A percentile compares a stretch with the other conserved stretches of the same genome.
phyloP scores from a whole-genome alignment of 1,140 invertebrate species.

The Caenorhabditis tropicalis region DNA sequence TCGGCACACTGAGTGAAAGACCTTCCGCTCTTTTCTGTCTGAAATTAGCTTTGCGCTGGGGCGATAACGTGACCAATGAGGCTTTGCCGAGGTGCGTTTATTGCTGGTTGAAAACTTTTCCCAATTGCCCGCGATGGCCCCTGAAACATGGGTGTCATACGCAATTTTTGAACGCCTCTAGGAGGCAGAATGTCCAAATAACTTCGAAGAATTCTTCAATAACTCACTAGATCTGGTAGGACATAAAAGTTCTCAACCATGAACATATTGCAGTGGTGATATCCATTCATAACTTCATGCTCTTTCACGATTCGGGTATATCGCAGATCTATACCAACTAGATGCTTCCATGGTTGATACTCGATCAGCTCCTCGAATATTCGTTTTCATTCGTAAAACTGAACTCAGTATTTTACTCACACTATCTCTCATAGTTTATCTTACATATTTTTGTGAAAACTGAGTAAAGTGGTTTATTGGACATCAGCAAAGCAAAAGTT shows the following conservation, averaged over 20 bases:
- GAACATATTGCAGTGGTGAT: too few species aligned
- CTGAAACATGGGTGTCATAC: slow-evolving; percentile 53
- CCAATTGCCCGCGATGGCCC: slow-evolving; percentile 59
- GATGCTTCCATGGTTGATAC: neutral
- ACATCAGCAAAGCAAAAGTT: neutral
- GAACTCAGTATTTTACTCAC: neutral
- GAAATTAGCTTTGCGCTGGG: slow-evolving; percentile 63
- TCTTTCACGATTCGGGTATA: neutral
- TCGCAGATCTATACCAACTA: neutral
- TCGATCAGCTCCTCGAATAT: neutral
- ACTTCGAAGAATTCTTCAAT: too few species aligned
- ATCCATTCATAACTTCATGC: too few species aligned
- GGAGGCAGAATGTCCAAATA: neutral
- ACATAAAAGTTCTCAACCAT: too few species aligned
- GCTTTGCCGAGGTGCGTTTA: slow-evolving; percentile 71
- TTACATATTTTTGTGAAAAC: neutral
- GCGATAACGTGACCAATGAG: slow-evolving; percentile 71
- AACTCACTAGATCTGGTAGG: too few species aligned
- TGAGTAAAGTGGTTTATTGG: neutral
- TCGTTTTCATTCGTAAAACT: neutral
- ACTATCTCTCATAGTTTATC: neutral
- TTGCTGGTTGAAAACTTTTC: slow-evolving; percentile 71
- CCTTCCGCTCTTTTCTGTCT: neutral
- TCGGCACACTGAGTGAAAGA: neutral
- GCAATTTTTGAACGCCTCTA: slow-evolving; percentile 50